A percentile compares a stretch with the other conserved stretches of the same genome.
phyloP scores from a whole-genome alignment of 1,140 invertebrate species.

The Anastatus disparis region DNA sequence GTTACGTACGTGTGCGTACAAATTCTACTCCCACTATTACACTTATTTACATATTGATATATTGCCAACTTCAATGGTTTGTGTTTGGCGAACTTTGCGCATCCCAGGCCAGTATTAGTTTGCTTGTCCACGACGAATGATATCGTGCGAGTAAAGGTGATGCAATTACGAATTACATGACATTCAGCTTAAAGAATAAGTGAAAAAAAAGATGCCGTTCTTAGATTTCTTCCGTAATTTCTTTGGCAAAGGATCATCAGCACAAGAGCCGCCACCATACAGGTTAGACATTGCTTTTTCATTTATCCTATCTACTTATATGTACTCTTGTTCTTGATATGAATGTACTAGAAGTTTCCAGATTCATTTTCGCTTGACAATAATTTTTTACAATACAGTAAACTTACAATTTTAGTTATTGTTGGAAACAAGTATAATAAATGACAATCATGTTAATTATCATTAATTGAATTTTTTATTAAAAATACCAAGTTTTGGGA shows the following conservation, averaged over 20 bases:
- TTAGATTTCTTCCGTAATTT: constrained; percentile 53
- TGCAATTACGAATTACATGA: constrained; percentile 32
- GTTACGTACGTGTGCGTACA: too few species aligned
- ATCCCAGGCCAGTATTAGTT: background rate
- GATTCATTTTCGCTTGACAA: constrained; percentile 11
- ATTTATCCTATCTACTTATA: background rate
- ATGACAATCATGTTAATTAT: background rate
- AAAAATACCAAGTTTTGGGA: too few species aligned
- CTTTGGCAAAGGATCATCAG: constrained; percentile 35
- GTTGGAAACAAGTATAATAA: too few species aligned
- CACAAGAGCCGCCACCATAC: constrained; percentile 34
- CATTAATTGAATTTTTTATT: background rate
- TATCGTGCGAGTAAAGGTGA: constrained; percentile 26
- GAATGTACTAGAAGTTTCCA: background rate
- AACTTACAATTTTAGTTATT: too few species aligned
- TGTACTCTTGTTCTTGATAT: background rate
- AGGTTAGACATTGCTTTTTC: constrained; percentile 14
- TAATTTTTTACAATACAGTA: background rate
- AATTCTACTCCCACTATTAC: too few species aligned
- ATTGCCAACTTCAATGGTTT: constrained; percentile 5
- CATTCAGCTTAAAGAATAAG: background rate
- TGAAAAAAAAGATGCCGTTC: constrained; percentile 46
- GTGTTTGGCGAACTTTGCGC: background rate
- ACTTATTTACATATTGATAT: background rate
- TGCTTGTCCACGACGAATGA: background rate